phyloP scores from a whole-genome alignment of 2,797 vertebrate genomes.

The Oreortyx pictus region DNA sequence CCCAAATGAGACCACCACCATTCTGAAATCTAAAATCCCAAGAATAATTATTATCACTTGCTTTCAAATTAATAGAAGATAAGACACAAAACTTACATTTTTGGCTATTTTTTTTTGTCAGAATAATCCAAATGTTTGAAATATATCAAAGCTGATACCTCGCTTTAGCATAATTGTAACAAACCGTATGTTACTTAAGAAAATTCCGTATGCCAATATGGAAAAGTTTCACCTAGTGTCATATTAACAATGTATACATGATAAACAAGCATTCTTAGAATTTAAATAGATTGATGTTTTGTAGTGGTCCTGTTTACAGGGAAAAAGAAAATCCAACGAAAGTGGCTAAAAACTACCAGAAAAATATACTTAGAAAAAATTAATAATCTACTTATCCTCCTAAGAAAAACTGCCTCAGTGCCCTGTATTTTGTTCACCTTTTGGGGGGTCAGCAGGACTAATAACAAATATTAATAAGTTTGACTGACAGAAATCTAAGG shows the following conservation, averaged over 20 bases:
- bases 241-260: neutral
- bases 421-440: neutral
- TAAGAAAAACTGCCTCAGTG: neutral
- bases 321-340: neutral
- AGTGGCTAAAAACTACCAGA: neutral
- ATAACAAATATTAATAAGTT: neutral
- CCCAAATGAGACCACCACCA: neutral
- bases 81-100: neutral
- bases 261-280: neutral
- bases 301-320: neutral
- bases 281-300: neutral
- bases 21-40: neutral
- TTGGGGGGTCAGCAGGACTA: neutral
- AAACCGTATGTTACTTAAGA: neutral
- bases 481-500: neutral
- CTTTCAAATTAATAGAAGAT: neutral
- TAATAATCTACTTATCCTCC: neutral
- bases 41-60: neutral
- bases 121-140: neutral
- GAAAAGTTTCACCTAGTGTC: neutral
- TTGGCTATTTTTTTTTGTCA: neutral
- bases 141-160: neutral
- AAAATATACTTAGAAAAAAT: neutral
- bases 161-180: neutral
- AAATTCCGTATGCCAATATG: neutral